Evolutionary conservation across 2,113 vertebrate species (phyloP), one percentile per base, ranked within the genome.

Genomic region (Sardina pilchardus): DNA sequence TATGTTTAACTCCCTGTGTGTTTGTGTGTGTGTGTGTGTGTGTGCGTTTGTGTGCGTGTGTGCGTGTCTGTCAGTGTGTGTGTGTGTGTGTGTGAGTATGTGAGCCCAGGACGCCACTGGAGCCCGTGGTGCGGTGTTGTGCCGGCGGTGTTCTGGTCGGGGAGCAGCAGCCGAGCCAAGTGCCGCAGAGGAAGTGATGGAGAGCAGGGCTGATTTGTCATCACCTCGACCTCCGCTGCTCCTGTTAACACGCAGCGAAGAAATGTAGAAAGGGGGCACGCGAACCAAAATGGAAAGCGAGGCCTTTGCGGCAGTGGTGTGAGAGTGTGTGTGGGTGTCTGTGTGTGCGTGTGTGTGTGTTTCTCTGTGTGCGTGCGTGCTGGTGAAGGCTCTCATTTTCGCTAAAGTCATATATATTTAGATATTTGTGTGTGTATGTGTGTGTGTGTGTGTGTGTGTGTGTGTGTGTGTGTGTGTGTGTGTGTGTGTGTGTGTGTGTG

Each of bases 151-250:
- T 30, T 78, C 71, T 78, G 71, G 71, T 78, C 3, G 16, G 34
- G 71, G 14, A 14, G 71, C 4, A 78, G 1, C 2, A 6, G 9
- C 14, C 10, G 71, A 34, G 71, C 71, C 71, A 78, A 78, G 30
- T 78, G 26, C 71, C 12, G 71, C 30, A 14, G 34, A 12, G 3
- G 34, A 4, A 78, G 30, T 39, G 71, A 34, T 78, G 71, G 71
- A 78, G 26, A 78, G 30, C 21, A 1, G 4, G 71, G 34, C 26
- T 71, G 26, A 78, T 78, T 78, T 78, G 71, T 78, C 71, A 78
- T 78, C 71, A 78, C 71, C 71, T 34, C 34, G 71, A 34, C 71
- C 71, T 78, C 26, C 14, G 71, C 71, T 78, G 71, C 30, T 78
- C 14, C 71, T 78, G 71, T 10, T 67, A 78, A 78, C 71, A 30